Evolutionary conservation across 2,888 invertebrate genomes (phyloP), one percentile per base, ranked within the genome.

Genomic region (Eilema griseolum): DNA sequence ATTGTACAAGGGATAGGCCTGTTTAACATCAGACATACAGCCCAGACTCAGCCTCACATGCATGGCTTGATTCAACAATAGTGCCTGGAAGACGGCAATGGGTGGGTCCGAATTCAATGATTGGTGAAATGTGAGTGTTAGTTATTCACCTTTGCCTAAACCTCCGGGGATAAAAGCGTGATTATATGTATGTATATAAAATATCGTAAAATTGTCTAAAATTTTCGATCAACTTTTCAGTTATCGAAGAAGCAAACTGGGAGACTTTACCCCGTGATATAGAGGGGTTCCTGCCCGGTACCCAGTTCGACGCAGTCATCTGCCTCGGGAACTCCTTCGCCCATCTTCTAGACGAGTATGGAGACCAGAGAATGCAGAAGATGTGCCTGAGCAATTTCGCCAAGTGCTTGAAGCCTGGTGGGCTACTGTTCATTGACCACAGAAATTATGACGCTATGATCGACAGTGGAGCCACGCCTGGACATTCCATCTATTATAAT

Each of bases 171-270:
- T n/a, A n/a, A n/a, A n/a, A n/a, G n/a, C n/a, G n/a, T n/a, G n/a
- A n/a, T n/a, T n/a, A n/a, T n/a, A n/a, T n/a, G n/a, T n/a, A n/a
- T n/a, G n/a, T n/a, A n/a, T n/a, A n/a, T n/a, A n/a, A n/a, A n/a
- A n/a, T n/a, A n/a, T n/a, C n/a, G n/a, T n/a, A n/a, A n/a, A n/a
- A n/a, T n/a, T n/a, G n/a, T n/a, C n/a, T n/a, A n/a, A 3, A 33
- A 33, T 8, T 33, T 8, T 16, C 14, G 20, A 20, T 20, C n/a
- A 10, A 10, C 14, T 16, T 89, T 89, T 23, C 89, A 98, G 98
- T 97, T 26, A 98, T 98, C 85, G 98, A 98, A 89, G 98, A 98
- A 94, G 98, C 98, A 0, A 98, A 98, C 89, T 98, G 98, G 98
- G 92, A 98, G 82, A 97, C 97, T 0, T 88, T 98, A 3, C 96